Percentiles rank a stretch among this genome's conserved stretches.
Evolutionary conservation across 2,113 vertebrate genomes (phyloP).

Genomic region (Balaenoptera acutorostrata): DNA sequence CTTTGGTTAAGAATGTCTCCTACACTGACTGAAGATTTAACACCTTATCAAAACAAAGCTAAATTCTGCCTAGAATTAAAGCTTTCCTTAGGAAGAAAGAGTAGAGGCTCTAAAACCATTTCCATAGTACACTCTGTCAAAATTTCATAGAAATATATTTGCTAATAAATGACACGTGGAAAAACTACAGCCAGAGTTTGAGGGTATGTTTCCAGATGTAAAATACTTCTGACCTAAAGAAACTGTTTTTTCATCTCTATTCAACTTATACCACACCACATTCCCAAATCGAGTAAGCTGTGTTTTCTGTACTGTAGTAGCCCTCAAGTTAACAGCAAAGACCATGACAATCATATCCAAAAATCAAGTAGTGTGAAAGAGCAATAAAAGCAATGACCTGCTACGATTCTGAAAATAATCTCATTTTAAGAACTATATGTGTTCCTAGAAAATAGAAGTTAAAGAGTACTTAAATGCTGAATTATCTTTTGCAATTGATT

Average conservation of each 20-base stretch:
- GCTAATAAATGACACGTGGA: neutral
- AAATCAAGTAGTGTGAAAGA: neutral
- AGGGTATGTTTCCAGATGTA: neutral
- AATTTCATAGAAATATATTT: neutral
- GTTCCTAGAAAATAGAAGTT: neutral
- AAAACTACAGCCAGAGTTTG: slow-evolving; percentile 33
- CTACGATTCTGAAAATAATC: neutral
- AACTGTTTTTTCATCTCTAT: neutral
- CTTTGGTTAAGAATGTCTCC: neutral
- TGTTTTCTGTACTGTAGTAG: neutral
- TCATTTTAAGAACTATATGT: slow-evolving; percentile 10
- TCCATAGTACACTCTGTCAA: neutral
- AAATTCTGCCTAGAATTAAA: slow-evolving; percentile 48
- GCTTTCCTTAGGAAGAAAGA: neutral
- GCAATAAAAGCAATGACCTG: neutral
- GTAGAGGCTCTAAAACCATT: neutral
- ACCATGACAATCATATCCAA: slow-evolving; percentile 21
- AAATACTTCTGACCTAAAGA: slow-evolving; percentile 23
- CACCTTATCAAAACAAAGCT: slow-evolving; percentile 21
- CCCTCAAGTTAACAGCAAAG: slow-evolving; percentile 33
- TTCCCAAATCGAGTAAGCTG: neutral
- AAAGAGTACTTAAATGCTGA: neutral
- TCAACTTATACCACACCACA: neutral
- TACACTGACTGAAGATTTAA: neutral
- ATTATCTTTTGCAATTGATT: slow-evolving; percentile 26